Evolutionary conservation across 1,140 invertebrate genomes (phyloP), one percentile per base, ranked within the genome.

Genomic region (Glossosoma conforme): DNA sequence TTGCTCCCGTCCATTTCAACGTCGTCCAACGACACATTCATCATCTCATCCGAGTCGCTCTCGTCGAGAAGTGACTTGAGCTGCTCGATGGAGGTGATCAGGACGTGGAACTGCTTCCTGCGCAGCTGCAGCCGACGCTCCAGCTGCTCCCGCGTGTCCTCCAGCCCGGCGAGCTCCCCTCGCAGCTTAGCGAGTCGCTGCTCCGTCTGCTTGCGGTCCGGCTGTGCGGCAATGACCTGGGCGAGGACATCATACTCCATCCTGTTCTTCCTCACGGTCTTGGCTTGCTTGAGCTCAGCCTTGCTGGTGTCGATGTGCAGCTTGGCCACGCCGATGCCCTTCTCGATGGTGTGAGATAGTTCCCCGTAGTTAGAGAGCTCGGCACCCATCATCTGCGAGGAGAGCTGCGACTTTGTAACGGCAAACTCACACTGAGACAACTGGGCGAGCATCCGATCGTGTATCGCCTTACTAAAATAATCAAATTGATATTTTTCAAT

Each of bases 211-310:
- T 86, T 84, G 62, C 93, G 79, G 64, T 94, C 90, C 0, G 93
- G 93, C 62, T 96, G 89, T 60, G 89, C 81, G 56, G 86, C 85
- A 54, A 97, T 96, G 2, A 93, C 81, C 70, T 90, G 89, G 1
- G 93, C 92, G 18, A 97, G 60, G 3, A 92, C 83, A 78, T 97
- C 92, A 73, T 96, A 97, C 62, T 96, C 92, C 73, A 90, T 85
- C 60, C 89, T 80, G 67, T 97, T 93, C 65, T 91, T 91, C 2
- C 92, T 78, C 13, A 89, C 80, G 60, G 83, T 82, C 66, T 91
- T 92, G 1, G 89, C 89, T 59, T 88, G 77, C 43, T 84, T 77
- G 13, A 94, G 69, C 52, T 91, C 83, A 4, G 69, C 62, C 70
- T 91, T 91, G 15, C 84, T 87, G 14, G 73, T 74, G 46, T 86